Conservation (phyloP, 2,797 vertebrate species). For the Poeciliopsis presidionis region DNA sequence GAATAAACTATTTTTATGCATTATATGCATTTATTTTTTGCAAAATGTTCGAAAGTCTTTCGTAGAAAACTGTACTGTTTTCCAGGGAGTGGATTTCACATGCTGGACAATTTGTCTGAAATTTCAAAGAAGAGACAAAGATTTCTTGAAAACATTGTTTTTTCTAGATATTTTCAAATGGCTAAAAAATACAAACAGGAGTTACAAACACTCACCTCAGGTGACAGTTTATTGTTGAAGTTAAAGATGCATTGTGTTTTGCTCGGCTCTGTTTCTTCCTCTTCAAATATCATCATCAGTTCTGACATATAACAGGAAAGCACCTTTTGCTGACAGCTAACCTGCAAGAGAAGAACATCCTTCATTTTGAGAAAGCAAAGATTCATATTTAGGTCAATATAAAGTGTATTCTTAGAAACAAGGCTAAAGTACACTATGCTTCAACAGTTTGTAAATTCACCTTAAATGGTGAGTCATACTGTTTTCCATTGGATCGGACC, state of each 20-base stretch:
- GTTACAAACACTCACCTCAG: constrained; percentile 40
- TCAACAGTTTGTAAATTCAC: not conserved
- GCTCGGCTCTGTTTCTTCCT: fast-evolving
- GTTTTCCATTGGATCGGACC: not conserved
- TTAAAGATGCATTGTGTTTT: not conserved
- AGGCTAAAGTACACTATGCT: not conserved
- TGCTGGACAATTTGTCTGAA: constrained; percentile 80
- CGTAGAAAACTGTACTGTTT: constrained; percentile 77
- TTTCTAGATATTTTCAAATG: not conserved
- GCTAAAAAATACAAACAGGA: not conserved
- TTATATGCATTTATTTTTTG: constrained; percentile 19
- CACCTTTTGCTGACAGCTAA: constrained; percentile 41
- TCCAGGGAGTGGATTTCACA: constrained; percentile 85
- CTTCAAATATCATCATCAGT: constrained; percentile 64
- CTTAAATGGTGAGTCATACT: not conserved
- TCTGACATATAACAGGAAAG: constrained; percentile 79
- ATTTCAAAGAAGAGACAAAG: constrained; percentile 44
- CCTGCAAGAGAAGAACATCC: constrained; percentile 46
- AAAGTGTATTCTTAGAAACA: not conserved
- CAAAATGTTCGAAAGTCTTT: constrained; percentile 66
- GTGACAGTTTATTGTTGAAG: fast-evolving
- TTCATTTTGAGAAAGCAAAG: constrained; percentile 3
- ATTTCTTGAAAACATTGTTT: not conserved
- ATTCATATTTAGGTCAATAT: not conserved
- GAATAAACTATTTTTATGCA: constrained; percentile 49